Conservation (phyloP, 2,888 invertebrate genomes). For the Operophtera brumata region DNA sequence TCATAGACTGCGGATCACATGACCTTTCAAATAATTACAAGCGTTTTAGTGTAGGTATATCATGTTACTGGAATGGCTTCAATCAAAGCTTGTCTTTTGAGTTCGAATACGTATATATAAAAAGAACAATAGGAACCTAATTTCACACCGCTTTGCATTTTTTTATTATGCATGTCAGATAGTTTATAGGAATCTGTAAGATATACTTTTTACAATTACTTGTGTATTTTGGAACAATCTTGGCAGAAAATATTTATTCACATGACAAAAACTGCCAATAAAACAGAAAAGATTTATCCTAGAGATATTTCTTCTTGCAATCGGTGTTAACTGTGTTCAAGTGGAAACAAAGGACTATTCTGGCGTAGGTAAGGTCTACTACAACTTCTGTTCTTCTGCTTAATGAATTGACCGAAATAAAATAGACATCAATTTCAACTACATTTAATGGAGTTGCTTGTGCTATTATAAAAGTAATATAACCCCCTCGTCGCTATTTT, state of each 20-base stretch:
- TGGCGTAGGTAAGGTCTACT: not conserved
- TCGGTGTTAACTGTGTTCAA: not conserved
- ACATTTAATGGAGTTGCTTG: conserved; percentile 25
- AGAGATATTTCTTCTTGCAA: not conserved
- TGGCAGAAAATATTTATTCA: conserved; percentile 5
- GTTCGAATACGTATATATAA: conserved; percentile 56
- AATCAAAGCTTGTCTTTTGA: conserved; percentile 72
- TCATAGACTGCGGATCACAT: conserved; percentile 69
- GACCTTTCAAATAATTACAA: conserved; percentile 59
- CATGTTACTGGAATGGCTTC: conserved; percentile 76
- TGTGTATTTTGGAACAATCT: conserved; percentile 24
- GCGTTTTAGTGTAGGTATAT: conserved; percentile 54
- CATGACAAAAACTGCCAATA: conserved; percentile 1
- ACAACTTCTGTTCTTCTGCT: not conserved
- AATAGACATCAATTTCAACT: not conserved
- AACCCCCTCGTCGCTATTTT: conserved; percentile 33
- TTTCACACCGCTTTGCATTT: conserved; percentile 78
- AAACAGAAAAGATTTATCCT: not conserved
- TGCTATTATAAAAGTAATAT: conserved; percentile 38
- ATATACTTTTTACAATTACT: conserved; percentile 39
- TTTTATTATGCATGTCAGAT: conserved; percentile 77
- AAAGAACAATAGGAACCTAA: conserved; percentile 52
- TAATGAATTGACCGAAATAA: not conserved
- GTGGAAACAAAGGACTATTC: not conserved
- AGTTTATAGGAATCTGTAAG: conserved; percentile 71